Evolutionary conservation across 2,113 vertebrate genomes (phyloP), one percentile per base, ranked within the genome.

Genomic region (Todiramphus chloris): DNA sequence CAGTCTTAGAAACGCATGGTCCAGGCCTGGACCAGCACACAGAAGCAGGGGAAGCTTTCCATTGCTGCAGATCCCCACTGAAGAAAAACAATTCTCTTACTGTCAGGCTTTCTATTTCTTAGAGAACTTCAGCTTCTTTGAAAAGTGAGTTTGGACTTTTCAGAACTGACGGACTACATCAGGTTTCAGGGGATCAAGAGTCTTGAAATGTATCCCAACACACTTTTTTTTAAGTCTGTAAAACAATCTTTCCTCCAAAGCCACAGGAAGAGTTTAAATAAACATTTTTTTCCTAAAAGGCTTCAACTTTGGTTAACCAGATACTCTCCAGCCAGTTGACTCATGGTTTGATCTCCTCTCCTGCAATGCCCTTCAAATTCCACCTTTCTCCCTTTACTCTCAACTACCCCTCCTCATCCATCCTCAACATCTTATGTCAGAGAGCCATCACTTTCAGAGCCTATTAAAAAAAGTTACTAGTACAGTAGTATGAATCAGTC

Each of bases 191-290:
- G 39, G 80, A 82, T 89, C 98, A 97, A 86, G 94, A 94, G 53
- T 43, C 12, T 93, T 93, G 95, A 96, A 94, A 92, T 31, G 17
- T 85, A 96, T 87, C 94, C 70, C 68, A 94, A 88, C 58, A 92
- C 83, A 94, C 28, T 16, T 59, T 59, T 33, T 48, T 50, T 64
- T 90, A 59, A 80, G 76, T 67, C 68, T 83, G 86, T 94, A 94
- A 96, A 95, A 79, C 72, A 94, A 84, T 89, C 92, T 93, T 92
- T 81, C 94, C 79, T 95, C 83, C 80, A 92, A 95, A 95, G 89
- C 77, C 15, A 2, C 72, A 91, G 96, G 84, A 95, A 96, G 93
- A 96, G 89, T 88, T 97, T 96, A 96, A 96, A 94, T 89, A 96
- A 94, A 94, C 95, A 93, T 91, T 79, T 95, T 46, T 80, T 96